A percentile compares a stretch with the other conserved stretches of the same genome.
These are phyloP conservation scores for Phalacrocorax brasilianus DNA, from an alignment of 2,113 vertebrate species.

Conservation along the genomic window DNA sequence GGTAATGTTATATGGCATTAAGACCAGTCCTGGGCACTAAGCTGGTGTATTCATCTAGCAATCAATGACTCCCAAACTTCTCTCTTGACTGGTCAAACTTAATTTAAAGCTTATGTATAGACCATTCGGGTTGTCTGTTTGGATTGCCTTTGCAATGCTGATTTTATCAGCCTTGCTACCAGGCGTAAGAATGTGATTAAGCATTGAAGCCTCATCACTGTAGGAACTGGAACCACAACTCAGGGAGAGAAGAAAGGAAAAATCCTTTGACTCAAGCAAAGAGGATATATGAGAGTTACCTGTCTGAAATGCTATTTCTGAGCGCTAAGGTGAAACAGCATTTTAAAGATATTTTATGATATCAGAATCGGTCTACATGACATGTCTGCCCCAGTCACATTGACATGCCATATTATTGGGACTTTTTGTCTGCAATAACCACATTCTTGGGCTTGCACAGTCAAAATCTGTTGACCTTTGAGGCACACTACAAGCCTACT, in stretches of 20 bases:
- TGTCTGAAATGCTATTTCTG: not conserved
- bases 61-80: not conserved
- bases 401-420: not conserved
- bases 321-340: not conserved
- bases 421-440: not conserved
- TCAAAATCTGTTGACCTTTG: not conserved
- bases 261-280: not conserved
- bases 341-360: not conserved
- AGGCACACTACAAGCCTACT: not conserved
- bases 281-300: not conserved
- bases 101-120: not conserved
- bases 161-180: not conserved
- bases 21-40: not conserved
- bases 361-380: not conserved
- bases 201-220: accelerated
- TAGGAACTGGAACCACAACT: not conserved
- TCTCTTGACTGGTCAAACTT: not conserved
- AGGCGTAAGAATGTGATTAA: not conserved
- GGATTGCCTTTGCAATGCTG: not conserved
- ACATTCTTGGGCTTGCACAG: not conserved
- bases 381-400: not conserved
- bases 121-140: not conserved
- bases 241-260: not conserved
- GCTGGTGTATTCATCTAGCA: not conserved
- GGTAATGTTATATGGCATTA: not conserved